Evolutionary conservation across 2,888 invertebrate species (phyloP), one percentile per base, ranked within the genome.

Genomic region (Craniophora ligustri): DNA sequence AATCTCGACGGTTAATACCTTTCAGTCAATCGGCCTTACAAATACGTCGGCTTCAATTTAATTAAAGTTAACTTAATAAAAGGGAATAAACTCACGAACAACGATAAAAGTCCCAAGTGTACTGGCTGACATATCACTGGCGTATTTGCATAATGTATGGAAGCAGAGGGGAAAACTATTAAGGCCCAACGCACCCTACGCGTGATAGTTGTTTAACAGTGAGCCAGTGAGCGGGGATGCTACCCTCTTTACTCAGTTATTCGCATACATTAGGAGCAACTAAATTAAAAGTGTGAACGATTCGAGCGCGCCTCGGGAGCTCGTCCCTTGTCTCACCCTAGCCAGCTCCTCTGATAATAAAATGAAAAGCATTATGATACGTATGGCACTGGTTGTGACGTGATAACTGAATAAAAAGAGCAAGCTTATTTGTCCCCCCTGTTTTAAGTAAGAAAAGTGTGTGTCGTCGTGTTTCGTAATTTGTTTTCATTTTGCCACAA

Each of bases 281-380:
- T 92, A 92, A 92, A 92, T 92, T 92, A 92, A 92, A 92, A 92
- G 92, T 91, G 91, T 89, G 91, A 92, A 91, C 86, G 88, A 89
- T 87, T 85, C 78, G 81, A 75, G 67, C 76, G 82, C 81, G 82
- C 83, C 81, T 80, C 84, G 85, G 84, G 84, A 83, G 67, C 66
- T 65, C 57, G 60, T 74, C 82, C 82, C 80, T 81, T 70, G 76
- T 78, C 74, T 76, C 72, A 77, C 79, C 76, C 80, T 73, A 78
- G 74, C 81, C 75, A 72, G 73, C 81, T 78, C 72, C 71, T 81
- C 77, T 75, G 85, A 87, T 90, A 88, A 88, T 90, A 90, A 89
- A 89, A 89, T 85, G 88, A 88, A 86, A 88, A 85, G 87, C 86
- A 91, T 91, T 90, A 88, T 87, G 88, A 89, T 89, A 89, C 90